A percentile compares a stretch with the other conserved stretches of the same genome.
Evolutionary conservation across 2,797 vertebrate species (phyloP).

Genomic region (Chromobotia macracanthus): DNA sequence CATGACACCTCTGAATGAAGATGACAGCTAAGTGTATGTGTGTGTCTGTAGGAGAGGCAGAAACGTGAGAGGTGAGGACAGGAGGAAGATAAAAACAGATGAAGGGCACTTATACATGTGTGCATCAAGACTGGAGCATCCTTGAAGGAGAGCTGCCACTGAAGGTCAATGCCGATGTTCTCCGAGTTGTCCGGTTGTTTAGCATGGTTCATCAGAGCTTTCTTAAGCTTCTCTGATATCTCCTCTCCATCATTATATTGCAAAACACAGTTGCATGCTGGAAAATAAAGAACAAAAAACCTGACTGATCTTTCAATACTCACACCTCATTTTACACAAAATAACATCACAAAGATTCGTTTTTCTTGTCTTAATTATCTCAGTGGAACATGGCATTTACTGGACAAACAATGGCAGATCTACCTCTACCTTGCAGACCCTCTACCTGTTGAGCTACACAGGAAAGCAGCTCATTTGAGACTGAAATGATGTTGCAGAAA

Average conservation of each 20-base stretch:
- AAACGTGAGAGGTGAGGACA: neutral
- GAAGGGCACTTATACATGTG: neutral
- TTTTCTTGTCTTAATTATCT: neutral
- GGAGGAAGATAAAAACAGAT: constrained; percentile 2
- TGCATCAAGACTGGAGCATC: neutral
- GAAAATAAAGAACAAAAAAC: constrained; percentile 7
- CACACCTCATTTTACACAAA: neutral
- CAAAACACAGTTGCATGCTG: neutral
- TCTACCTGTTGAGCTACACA: too few relatives aligned
- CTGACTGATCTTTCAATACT: neutral
- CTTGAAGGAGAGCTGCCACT: neutral
- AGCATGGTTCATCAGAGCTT: neutral
- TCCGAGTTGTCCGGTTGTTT: neutral
- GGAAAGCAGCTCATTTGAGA: too few relatives aligned
- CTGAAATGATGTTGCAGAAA: too few relatives aligned
- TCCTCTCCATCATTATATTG: neutral
- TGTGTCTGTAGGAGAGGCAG: neutral
- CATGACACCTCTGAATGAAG: constrained; percentile 2
- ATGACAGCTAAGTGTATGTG: neutral
- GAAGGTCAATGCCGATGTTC: neutral
- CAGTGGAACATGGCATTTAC: neutral
- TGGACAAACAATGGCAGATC: too few relatives aligned
- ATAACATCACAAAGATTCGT: neutral
- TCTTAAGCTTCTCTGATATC: neutral
- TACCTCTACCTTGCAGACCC: too few relatives aligned